These are phyloP conservation scores for Clarias magur DNA, from an alignment of 2,113 vertebrate genomes.

Conservation along the genomic window DNA sequence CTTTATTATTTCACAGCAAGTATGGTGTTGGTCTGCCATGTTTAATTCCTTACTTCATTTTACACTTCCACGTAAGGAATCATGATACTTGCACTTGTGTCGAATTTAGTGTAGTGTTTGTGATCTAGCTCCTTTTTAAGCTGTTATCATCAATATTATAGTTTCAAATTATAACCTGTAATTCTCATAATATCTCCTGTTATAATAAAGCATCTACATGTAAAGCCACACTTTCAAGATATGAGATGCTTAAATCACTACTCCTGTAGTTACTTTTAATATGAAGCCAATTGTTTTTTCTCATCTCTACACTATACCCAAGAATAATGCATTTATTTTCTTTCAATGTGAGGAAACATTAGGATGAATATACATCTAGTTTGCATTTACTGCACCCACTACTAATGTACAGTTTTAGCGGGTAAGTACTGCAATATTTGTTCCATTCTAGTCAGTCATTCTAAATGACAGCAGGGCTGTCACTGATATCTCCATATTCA, in stretches of 20 bases:
- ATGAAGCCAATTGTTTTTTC: not conserved
- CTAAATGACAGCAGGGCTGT: conserved; percentile 35
- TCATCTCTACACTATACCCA: not conserved
- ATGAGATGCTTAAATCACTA: not conserved
- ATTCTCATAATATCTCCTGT: not conserved
- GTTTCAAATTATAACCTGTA: not conserved
- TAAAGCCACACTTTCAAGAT: not conserved
- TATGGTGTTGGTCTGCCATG: no score
- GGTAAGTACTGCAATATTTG: conserved; percentile 25
- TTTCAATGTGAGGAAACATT: not conserved
- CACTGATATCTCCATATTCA: conserved; percentile 43
- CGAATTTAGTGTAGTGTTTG: not conserved
- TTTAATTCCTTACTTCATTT: not conserved
- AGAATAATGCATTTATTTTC: not conserved
- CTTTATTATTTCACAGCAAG: no score
- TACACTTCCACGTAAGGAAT: not conserved
- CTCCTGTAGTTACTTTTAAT: not conserved
- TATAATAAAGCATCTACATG: not conserved
- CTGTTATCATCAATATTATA: not conserved
- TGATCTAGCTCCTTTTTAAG: not conserved
- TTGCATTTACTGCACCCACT: not conserved
- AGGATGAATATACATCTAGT: not conserved
- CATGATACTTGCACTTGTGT: not conserved
- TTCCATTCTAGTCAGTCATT: conserved; percentile 26
- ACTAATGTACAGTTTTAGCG: conserved; percentile 21